phyloP scores from a whole-genome alignment of 2,797 vertebrate species.

The Mycteria americana region DNA sequence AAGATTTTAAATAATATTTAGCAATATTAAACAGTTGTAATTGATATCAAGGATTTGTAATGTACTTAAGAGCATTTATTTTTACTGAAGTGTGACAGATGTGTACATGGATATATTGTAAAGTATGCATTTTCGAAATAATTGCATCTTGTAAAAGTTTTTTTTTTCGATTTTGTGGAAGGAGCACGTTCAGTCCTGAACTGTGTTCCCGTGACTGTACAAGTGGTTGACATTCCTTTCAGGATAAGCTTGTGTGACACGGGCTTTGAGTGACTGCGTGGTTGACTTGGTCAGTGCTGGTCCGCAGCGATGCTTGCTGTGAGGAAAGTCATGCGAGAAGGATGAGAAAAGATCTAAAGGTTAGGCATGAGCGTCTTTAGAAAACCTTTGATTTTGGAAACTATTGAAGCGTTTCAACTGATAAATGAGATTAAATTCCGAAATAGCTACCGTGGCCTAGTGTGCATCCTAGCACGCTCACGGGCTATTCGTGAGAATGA shows the following conservation, averaged over 20 bases:
- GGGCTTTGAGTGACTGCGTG: fast-evolving
- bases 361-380: background rate
- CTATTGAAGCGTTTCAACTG: background rate
- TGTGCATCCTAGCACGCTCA: fast-evolving
- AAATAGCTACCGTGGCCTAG: fast-evolving
- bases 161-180: background rate
- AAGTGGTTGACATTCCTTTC: fast-evolving
- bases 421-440: too few relatives aligned
- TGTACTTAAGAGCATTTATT: background rate
- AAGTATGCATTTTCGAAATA: background rate
- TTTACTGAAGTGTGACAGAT: background rate
- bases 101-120: background rate
- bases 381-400: background rate
- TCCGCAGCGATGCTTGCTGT: fast-evolving
- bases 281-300: fast-evolving
- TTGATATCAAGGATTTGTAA: background rate
- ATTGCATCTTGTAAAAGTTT: background rate
- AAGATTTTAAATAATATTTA: background rate
- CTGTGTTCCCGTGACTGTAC: fast-evolving
- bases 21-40: background rate
- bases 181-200: background rate
- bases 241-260: background rate
- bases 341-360: background rate
- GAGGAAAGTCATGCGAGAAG: background rate
- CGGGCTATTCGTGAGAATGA: fast-evolving